phyloP scores from a whole-genome alignment of 2,797 vertebrate genomes.

The Paguma larvata region DNA sequence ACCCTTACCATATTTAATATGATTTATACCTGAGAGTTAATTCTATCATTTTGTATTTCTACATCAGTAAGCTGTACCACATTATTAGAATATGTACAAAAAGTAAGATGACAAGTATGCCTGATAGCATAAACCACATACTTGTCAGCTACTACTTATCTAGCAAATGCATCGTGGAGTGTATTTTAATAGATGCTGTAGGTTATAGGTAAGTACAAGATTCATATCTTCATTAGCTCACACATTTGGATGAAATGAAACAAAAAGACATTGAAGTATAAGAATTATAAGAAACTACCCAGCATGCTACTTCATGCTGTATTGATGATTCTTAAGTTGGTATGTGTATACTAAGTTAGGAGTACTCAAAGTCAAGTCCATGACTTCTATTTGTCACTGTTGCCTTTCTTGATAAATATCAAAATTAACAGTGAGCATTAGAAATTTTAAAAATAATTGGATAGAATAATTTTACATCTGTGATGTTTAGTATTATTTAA shows the following conservation, averaged over 20 bases:
- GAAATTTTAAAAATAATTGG: background rate
- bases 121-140: background rate
- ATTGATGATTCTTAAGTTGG: background rate
- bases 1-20: background rate
- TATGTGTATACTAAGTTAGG: background rate
- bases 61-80: background rate
- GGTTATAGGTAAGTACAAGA: background rate
- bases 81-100: background rate
- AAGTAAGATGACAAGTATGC: background rate
- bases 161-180: background rate
- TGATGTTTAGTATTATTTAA: background rate
- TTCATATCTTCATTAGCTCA: background rate
- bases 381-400: background rate
- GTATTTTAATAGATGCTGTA: background rate
- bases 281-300: background rate
- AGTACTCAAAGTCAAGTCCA: background rate
- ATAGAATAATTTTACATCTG: background rate
- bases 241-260: background rate
- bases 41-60: background rate
- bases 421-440: background rate
- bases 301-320: background rate
- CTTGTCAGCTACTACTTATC: background rate
- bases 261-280: background rate
- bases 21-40: background rate
- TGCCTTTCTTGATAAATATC: background rate